These are phyloP conservation scores for Trichogramma pretiosum DNA, from an alignment of 1,140 invertebrate species.

Conservation along the genomic window DNA sequence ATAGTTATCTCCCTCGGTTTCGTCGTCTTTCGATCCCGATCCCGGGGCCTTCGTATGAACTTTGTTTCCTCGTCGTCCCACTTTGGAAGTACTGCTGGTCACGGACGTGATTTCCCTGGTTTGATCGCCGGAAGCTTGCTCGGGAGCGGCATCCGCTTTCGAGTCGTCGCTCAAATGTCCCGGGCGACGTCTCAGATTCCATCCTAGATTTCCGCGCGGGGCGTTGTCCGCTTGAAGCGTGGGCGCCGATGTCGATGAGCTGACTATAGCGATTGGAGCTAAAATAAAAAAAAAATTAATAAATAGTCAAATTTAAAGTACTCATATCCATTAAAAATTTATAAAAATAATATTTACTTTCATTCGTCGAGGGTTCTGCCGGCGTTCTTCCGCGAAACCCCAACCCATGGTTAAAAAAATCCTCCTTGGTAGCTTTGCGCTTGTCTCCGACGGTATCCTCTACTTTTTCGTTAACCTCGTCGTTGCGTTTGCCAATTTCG, in stretches of 20 bases:
- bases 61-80: conserved; percentile 28
- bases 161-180: conserved; percentile 15
- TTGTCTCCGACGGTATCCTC: too few relatives aligned
- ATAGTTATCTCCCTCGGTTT: conserved; percentile 35
- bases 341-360: conserved; percentile 1
- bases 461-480: not conserved
- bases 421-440: conserved; percentile 31
- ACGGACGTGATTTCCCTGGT: conserved; percentile 6
- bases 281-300: not conserved
- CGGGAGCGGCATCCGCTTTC: not conserved
- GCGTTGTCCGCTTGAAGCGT: not conserved
- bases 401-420: conserved; percentile 38
- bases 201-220: conserved; percentile 30
- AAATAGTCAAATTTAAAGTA: not conserved
- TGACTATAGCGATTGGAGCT: conserved; percentile 6
- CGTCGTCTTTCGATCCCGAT: conserved; percentile 2
- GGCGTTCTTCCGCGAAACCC: conserved; percentile 38
- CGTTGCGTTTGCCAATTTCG: not conserved
- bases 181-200: conserved; percentile 35
- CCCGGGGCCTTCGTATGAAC: conserved; percentile 19
- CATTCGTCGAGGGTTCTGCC: not conserved
- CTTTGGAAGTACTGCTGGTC: conserved; percentile 6
- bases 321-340: not conserved
- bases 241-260: not conserved
- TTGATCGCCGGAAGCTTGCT: conserved; percentile 9